Evolutionary conservation across 2,888 invertebrate genomes (phyloP), one percentile per base, ranked within the genome.

Genomic region (Nyleta sp.): DNA sequence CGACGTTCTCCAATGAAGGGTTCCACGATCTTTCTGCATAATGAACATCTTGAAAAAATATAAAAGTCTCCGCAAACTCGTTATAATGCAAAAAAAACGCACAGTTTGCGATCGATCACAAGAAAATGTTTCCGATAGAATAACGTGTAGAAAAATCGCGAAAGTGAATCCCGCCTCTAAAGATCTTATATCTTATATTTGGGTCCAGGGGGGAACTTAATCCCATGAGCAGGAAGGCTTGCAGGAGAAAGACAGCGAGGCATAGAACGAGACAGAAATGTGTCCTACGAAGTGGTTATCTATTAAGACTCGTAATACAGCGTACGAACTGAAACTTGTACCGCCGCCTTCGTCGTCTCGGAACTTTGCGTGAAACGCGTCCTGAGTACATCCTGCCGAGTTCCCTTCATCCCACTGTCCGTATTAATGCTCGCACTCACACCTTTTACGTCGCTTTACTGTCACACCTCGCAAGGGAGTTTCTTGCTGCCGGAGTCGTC

Each of bases 331-430:
- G 84, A 87, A 87, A 87, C 87, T 87, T 86, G 84, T 84, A 84
- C 83, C 72, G 28, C 57, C 59, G 70, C 59, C 55, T 74, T 82
- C 82, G 82, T 83, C 82, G 84, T 80, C 82, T 80, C 80, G 82
- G 84, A 87, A 87, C 86, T 87, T 87, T 86, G 87, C 81, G 86
- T 82, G 85, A 85, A 86, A 85, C 84, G 83, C 85, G 85, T 86
- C 83, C 75, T 74, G 82, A 87, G 87, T 87, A 84, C 83, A 87
- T 86, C 85, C 84, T 84, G 81, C 82, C 82, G 81, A 80, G 81
- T 82, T 82, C 81, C 81, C 83, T 84, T 83, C 83, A 81, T 83
- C 83, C 84, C 83, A 83, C 82, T 84, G 84, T 84, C 83, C 85
- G 85, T 85, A 87, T 86, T 87, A 87, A 85, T 85, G 81, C 82